Conservation (phyloP, 2,888 invertebrate species). For the Celastrina argiolus region DNA sequence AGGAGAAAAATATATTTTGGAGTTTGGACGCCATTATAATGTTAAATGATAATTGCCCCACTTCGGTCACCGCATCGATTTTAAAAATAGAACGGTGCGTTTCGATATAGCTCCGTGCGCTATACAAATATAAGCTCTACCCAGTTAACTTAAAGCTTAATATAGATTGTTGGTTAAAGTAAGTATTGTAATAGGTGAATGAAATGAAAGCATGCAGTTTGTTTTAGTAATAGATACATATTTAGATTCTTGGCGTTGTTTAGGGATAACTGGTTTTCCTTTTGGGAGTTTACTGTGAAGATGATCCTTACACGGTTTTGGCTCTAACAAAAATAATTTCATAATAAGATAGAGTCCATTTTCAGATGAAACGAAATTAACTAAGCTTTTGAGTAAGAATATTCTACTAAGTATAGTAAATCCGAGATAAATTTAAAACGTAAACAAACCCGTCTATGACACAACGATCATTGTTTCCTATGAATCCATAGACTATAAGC, state of each 20-base stretch:
- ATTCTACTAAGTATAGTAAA: no score
- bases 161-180: conserved; percentile 38
- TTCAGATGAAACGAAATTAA: no score
- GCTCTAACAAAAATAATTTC: no score
- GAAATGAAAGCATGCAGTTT: conserved; percentile 52
- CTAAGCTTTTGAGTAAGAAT: no score
- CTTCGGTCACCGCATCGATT: conserved; percentile 74
- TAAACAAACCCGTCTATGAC: no score
- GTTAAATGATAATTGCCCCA: conserved; percentile 62
- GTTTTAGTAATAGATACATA: conserved; percentile 62
- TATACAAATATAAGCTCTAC: not conserved
- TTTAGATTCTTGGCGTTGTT: conserved; percentile 24
- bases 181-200: conserved; percentile 52
- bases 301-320: no score
- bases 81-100: conserved; percentile 75
- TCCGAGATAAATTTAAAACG: no score
- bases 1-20: not conserved
- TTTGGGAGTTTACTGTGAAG: conserved; percentile 3
- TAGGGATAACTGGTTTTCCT: conserved; percentile 17
- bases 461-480: no score
- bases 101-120: conserved; percentile 52
- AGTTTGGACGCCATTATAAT: conserved; percentile 16
- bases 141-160: conserved; percentile 34
- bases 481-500: no score
- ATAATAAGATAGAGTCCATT: no score